These are phyloP conservation scores for Acropora yongei DNA, from an alignment of 64 coral and sea anemone species.

Conservation along the genomic window DNA sequence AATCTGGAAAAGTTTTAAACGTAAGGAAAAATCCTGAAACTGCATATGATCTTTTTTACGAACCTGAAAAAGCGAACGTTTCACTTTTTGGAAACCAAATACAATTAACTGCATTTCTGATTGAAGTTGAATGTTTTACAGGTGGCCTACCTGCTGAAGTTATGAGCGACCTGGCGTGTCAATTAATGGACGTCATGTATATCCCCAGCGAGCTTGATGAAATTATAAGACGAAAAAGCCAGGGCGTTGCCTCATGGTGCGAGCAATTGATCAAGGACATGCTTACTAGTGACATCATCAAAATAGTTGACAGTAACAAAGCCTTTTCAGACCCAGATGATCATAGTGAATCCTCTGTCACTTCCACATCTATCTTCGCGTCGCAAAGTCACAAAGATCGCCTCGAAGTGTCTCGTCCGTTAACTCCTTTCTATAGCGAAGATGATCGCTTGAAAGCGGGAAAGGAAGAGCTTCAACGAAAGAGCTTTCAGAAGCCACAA, in stretches of 20 bases:
- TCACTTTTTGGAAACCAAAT: too few species aligned
- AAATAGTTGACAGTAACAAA: constrained; percentile 54
- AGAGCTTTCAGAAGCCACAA: background rate
- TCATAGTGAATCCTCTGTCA: background rate
- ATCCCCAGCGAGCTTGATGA: constrained; percentile 81
- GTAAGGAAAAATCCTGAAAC: too few species aligned
- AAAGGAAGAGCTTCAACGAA: background rate
- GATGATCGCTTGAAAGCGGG: background rate
- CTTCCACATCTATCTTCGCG: background rate
- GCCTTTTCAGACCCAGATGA: constrained; percentile 46
- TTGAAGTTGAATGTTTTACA: background rate
- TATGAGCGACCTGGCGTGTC: constrained; percentile 94
- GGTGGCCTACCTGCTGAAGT: constrained; percentile 69
- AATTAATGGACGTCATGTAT: constrained; percentile 97
- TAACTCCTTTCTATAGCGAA: constrained; percentile 9
- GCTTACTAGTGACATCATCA: constrained; percentile 72
- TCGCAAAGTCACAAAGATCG: background rate
- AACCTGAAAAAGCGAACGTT: too few species aligned
- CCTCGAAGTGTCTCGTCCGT: background rate
- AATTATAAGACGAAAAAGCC: constrained; percentile 90
- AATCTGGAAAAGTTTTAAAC: too few species aligned
- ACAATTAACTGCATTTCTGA: background rate
- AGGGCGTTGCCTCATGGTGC: constrained; percentile 95
- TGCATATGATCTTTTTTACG: too few species aligned
- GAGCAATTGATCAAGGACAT: constrained; percentile 98